Percentiles rank a stretch among this genome's conserved stretches.
These are phyloP conservation scores for Gobio gobio DNA, from an alignment of 2,113 vertebrate genomes.

Conservation along the genomic window DNA sequence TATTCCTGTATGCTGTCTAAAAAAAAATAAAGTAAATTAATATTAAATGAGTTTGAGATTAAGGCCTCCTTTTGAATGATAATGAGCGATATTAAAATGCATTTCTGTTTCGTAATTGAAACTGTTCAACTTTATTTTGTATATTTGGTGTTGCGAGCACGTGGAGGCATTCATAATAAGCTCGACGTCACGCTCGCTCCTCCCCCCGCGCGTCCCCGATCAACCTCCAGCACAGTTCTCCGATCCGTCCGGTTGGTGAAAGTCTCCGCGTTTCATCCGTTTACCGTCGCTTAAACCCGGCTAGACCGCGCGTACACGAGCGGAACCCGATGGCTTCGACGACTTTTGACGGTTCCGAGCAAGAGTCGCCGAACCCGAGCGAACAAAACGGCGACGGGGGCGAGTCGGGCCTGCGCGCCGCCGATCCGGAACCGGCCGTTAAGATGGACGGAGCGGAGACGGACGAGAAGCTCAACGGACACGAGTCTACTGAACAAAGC, in stretches of 20 bases:
- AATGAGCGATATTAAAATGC: neutral
- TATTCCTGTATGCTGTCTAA: neutral
- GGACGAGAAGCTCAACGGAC: neutral
- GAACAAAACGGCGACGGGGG: slow-evolving; percentile 57
- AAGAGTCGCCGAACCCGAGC: slow-evolving; percentile 53
- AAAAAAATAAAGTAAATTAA: neutral
- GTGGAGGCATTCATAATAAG: slow-evolving; percentile 71
- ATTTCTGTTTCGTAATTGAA: neutral
- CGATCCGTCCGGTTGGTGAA: slow-evolving; percentile 50
- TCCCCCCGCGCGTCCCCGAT: slow-evolving; percentile 45
- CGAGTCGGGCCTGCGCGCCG: slow-evolving; percentile 69
- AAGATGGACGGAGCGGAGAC: slow-evolving; percentile 62
- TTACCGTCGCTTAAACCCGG: slow-evolving; percentile 30
- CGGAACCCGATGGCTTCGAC: slow-evolving; percentile 69
- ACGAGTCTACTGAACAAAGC: slow-evolving; percentile 39
- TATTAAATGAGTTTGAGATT: neutral
- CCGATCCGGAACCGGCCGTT: slow-evolving; percentile 71
- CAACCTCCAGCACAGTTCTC: slow-evolving; percentile 60
- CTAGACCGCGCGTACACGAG: slow-evolving; percentile 22
- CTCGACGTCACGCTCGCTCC: slow-evolving; percentile 61
- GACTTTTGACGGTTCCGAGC: slow-evolving; percentile 60
- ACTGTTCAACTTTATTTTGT: neutral
- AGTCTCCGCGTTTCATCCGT: slow-evolving; percentile 34
- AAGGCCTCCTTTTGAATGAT: neutral
- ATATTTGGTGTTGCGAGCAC: slow-evolving; percentile 67